Percentiles rank a stretch among this genome's conserved stretches.
Evolutionary conservation across 2,113 vertebrate genomes (phyloP).

Genomic region (Caranx melampygus): DNA sequence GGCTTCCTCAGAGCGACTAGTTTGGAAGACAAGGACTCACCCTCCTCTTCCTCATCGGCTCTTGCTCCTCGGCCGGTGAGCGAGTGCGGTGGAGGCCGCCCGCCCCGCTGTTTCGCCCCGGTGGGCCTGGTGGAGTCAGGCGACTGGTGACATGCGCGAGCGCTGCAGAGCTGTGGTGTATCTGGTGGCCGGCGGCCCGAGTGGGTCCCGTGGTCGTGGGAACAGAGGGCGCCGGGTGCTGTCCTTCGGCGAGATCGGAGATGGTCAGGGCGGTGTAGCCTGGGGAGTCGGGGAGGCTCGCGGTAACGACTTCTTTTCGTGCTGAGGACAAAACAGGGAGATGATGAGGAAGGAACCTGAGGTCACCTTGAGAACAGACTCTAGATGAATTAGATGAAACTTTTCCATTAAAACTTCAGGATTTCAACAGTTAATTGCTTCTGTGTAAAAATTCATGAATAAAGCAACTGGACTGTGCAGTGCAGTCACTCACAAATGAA

Average conservation of each 20-base stretch:
- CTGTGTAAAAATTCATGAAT: neutral
- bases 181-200: conserved; percentile 92
- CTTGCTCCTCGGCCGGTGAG: conserved; percentile 70
- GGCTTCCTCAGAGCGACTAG: conserved; percentile 85
- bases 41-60: conserved; percentile 89
- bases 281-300: conserved; percentile 96
- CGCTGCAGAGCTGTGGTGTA: conserved; percentile 97
- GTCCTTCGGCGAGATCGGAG: conserved; percentile 90
- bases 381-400: neutral
- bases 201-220: conserved; percentile 67
- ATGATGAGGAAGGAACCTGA: neutral
- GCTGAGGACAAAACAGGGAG: conserved; percentile 76
- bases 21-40: conserved; percentile 90
- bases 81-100: conserved; percentile 69
- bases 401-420: neutral
- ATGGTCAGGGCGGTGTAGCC: conserved; percentile 96
- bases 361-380: neutral
- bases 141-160: conserved; percentile 94
- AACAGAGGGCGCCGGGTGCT: conserved; percentile 61
- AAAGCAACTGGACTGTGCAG: neutral
- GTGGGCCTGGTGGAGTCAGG: conserved; percentile 85
- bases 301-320: conserved; percentile 95
- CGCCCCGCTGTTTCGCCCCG: conserved; percentile 72
- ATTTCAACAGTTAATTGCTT: neutral
- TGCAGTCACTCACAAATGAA: conserved; percentile 86